Base-by-base conservation (phyloP, 1,140 invertebrate species). In the Drosophila serrata region DNA sequence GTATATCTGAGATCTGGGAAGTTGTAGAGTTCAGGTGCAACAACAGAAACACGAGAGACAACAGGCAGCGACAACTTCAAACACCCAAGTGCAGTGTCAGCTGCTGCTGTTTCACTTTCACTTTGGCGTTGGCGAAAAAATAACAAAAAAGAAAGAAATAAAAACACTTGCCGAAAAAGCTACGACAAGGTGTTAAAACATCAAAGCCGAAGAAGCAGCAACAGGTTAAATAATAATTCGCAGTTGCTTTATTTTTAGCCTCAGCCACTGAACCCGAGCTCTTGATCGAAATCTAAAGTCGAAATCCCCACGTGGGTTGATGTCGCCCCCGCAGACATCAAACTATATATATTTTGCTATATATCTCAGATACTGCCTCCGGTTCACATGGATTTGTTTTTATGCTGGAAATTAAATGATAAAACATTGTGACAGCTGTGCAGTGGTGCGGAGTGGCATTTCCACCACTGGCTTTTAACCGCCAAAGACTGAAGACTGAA, bases 381-480 rank as follows among this genome's bases (percentile, higher is more conserved):
- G 61, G 69, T 79, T 90, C 81, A 81, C 75, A 85, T 90, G 81
- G 82, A 85, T 90, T 81, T 82, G 79, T 90, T 85, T 81, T 90
- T 81, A 90, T 90, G 81, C 78, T 90, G 81, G 84, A 90, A 90
- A 90, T 90, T 90, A 90, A 90, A 90, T 90, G 87, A 85, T 88
- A 88, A 88, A 88, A 90, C 85, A 85, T 88, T 88, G 81, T 88
- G 85, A 90, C 85, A 88, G 86, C 85, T 85, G 79, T 70, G 82
- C 84, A 69, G 78, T 79, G 62, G 7, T 43, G 74, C 76, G 63
- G 72, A 82, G 79, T 88, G 84, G 72, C 79, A 86, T 88, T 87
- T 88, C 77, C 68, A 76, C 42, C 57, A 29, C 43, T 15, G 65
- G 37, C 62, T 51, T 53, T 53, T n/a, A 53, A 22, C 51, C 19